These are phyloP conservation scores for Triops longicaudatus DNA, from an alignment of 1,140 invertebrate species.

Conservation along the genomic window DNA sequence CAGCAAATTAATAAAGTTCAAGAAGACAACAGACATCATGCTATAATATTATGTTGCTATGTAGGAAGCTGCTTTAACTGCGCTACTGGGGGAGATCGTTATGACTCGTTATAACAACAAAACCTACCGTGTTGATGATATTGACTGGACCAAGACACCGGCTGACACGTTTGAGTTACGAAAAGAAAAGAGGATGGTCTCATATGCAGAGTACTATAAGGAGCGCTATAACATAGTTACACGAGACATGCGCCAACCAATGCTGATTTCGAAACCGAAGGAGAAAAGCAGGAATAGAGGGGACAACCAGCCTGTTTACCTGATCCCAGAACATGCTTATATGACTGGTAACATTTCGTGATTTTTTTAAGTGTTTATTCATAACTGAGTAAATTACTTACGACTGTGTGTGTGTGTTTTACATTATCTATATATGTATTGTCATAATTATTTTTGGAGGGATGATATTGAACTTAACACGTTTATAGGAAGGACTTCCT, in stretches of 20 bases:
- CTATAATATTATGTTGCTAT: too few relatives aligned
- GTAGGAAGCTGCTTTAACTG: slow-evolving; percentile 36
- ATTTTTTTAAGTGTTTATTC: too few relatives aligned
- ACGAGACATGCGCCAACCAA: slow-evolving; percentile 31
- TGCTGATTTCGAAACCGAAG: slow-evolving; percentile 24
- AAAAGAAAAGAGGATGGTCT: slow-evolving; percentile 43
- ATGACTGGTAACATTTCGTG: slow-evolving; percentile 35
- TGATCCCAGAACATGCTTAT: slow-evolving; percentile 40
- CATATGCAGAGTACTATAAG: slow-evolving; percentile 72
- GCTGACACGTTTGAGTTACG: slow-evolving; percentile 54
- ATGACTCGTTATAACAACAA: slow-evolving; percentile 60
- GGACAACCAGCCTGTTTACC: slow-evolving; percentile 31
- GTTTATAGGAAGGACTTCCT: too few relatives aligned
- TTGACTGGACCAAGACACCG: slow-evolving; percentile 63
- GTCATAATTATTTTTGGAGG: too few relatives aligned
- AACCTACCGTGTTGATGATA: slow-evolving; percentile 69
- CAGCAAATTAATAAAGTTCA: too few relatives aligned
- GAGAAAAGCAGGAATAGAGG: slow-evolving; percentile 34
- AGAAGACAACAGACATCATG: too few relatives aligned
- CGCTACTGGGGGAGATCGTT: slow-evolving; percentile 43
- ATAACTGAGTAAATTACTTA: too few relatives aligned
- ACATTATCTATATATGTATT: too few relatives aligned
- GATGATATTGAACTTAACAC: too few relatives aligned
- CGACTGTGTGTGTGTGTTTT: too few relatives aligned
- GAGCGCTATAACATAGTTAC: slow-evolving; percentile 41